These are phyloP conservation scores for Villa cingulata DNA, from an alignment of 2,888 invertebrate genomes.

Conservation along the genomic window DNA sequence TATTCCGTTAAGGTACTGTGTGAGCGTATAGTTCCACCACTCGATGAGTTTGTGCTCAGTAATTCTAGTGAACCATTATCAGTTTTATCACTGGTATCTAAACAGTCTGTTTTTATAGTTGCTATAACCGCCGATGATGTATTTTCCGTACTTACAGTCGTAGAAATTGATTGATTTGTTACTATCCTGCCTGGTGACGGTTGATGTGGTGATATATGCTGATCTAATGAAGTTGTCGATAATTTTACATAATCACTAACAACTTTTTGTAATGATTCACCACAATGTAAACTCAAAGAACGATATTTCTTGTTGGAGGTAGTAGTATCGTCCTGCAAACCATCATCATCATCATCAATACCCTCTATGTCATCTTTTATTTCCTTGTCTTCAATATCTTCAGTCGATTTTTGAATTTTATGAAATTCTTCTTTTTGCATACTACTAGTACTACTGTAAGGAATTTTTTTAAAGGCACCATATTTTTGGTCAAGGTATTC, in stretches of 20 bases:
- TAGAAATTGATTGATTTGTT: not conserved
- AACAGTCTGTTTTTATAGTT: not conserved
- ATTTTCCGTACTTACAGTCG: not conserved
- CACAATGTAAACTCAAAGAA: not conserved
- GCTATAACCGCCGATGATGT: not conserved
- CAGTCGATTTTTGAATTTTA: slow-evolving; percentile 3
- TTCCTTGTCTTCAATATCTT: slow-evolving; percentile 4
- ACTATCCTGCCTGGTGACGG: not conserved
- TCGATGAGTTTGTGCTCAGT: not conserved
- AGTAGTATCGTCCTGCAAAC: no score
- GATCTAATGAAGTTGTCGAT: not conserved
- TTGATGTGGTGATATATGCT: not conserved
- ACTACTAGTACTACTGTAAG: not conserved
- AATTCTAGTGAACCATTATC: not conserved
- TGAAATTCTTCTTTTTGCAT: not conserved
- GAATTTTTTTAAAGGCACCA: not conserved
- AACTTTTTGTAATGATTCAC: not conserved
- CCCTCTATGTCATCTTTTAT: not conserved
- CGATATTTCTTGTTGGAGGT: not conserved
- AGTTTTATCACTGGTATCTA: no score
- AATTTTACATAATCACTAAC: not conserved
- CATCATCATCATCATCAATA: not conserved
- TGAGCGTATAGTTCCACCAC: slow-evolving; percentile 12
- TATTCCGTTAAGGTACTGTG: slow-evolving; percentile 17
- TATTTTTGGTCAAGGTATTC: slow-evolving; percentile 3